Base-by-base conservation (phyloP, 2,797 vertebrate genomes). In the Artibeus jamaicensis region DNA sequence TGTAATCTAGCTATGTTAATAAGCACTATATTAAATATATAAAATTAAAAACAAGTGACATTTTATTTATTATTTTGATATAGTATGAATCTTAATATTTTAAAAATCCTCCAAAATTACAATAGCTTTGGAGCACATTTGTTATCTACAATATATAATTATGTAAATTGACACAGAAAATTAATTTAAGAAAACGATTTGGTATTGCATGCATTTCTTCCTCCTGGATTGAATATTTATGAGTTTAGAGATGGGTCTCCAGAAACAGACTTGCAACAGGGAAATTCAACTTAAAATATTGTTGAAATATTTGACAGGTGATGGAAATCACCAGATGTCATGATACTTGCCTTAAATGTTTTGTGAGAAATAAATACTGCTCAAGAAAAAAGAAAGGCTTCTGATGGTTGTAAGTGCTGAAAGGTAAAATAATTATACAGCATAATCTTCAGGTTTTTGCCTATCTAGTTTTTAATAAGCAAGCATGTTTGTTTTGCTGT, bases 231-330 rank as follows among this genome's bases (percentile, higher is more conserved):
- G 39, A 93, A 91, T 86, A 83, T 82, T 84, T 79, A 26, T 37
- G 1, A 82, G 11, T 55, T 73, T 89, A 34, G 59, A 89, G 68
- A 86, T 48, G 22, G 6, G 44, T 68, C 42, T 71, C 78, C 14
- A 62, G 53, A 88, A 91, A 94, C 12, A 59, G 5, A 67, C 70
- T 92, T 95, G 32, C 5, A 21, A 77, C 0, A 21, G 32, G 21
- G 55, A 89, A 74, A 70, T 90, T 87, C 10, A 74, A 46, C 39
- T 48, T 89, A 86, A 86, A 91, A 81, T 81, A 85, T 46, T 73
- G 32, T 57, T 73, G 50, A 93, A 76, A 86, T 12, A 53, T 78
- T 93, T 74, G 21, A 95, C 2, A 62, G 50, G 19, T 24, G 9
- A 74, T 55, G 10, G 39, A 73, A 91, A 57, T 68, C 6, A 42